phyloP scores from a whole-genome alignment of 2,113 vertebrate genomes.

The Phaethornis superciliosus region DNA sequence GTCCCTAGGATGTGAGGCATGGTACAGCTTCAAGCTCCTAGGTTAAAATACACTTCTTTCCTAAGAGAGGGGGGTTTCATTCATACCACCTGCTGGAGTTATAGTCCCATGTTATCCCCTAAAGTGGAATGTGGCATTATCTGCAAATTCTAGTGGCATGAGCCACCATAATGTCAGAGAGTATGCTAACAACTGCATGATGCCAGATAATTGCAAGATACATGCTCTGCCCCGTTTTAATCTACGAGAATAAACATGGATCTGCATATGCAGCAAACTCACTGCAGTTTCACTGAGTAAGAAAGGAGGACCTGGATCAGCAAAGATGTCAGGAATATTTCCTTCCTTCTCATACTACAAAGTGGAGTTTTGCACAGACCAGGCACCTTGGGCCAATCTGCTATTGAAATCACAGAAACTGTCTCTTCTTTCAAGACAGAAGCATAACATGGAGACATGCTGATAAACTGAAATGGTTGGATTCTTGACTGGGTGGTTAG shows the following conservation, averaged over 20 bases:
- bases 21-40: neutral
- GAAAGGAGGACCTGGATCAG: neutral
- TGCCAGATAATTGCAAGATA: neutral
- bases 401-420: neutral
- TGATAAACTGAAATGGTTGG: neutral
- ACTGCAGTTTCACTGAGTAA: neutral
- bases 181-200: neutral
- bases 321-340: neutral
- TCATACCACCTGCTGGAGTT: neutral
- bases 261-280: neutral
- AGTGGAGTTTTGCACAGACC: neutral
- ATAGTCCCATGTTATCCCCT: neutral
- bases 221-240: neutral
- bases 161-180: neutral
- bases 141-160: neutral
- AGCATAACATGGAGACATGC: fast-evolving
- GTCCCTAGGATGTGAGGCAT: neutral
- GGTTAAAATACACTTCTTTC: neutral
- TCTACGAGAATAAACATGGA: neutral
- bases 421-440: neutral
- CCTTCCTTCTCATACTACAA: neutral
- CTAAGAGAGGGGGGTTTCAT: neutral
- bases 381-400: neutral
- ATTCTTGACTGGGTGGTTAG: neutral
- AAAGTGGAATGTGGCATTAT: neutral